Evolutionary conservation across 2,888 invertebrate genomes (phyloP).

Genomic region (Agrochola macilenta): DNA sequence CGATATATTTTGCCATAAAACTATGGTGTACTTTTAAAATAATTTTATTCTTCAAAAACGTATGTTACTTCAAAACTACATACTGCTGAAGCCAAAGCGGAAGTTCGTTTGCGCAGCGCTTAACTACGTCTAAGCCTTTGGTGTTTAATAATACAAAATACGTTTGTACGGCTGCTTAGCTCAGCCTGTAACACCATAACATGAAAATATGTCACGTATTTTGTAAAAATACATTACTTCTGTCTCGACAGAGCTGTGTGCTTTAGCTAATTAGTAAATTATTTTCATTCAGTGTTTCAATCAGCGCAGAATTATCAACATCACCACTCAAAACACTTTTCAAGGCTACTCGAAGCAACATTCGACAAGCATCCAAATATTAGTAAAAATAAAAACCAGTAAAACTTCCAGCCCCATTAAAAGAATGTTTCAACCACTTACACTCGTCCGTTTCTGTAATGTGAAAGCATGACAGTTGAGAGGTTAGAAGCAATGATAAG

Average conservation of each 20-base stretch:
- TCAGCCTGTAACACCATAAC: not conserved
- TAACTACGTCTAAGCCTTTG: constrained; percentile 38
- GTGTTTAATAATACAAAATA: constrained; percentile 6
- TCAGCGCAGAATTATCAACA: constrained; percentile 11
- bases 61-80: constrained; percentile 36
- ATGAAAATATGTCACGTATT: not conserved
- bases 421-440: constrained; percentile 86
- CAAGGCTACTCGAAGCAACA: constrained; percentile 57
- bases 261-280: constrained; percentile 11
- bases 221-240: constrained; percentile 1
- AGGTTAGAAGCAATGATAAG: constrained; percentile 82
- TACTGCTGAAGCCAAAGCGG: constrained; percentile 42
- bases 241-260: not conserved
- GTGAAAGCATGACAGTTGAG: constrained; percentile 88
- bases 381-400: constrained; percentile 81
- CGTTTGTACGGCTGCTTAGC: not conserved
- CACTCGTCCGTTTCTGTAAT: constrained; percentile 90
- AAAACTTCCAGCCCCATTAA: constrained; percentile 80
- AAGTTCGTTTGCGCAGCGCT: constrained; percentile 18
- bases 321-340: constrained; percentile 22
- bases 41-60: constrained; percentile 26
- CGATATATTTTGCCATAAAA: not conserved
- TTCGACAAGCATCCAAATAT: constrained; percentile 75
- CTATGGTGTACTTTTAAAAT: not conserved
- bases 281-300: constrained; percentile 23